Evolutionary conservation across 2,888 invertebrate species (phyloP).

Genomic region (Nomada fucata): DNA sequence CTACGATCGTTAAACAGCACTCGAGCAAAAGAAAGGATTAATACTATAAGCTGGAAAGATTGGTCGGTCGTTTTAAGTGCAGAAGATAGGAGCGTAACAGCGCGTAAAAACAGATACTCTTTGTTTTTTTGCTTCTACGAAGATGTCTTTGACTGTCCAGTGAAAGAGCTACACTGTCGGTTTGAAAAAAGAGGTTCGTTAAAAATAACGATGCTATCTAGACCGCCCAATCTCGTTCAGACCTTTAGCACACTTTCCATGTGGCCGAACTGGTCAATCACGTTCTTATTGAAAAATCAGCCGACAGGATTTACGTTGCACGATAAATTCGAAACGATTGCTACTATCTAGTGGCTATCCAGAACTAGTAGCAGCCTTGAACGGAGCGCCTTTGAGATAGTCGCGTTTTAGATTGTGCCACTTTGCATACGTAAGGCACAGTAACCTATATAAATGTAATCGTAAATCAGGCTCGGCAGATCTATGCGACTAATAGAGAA

Average conservation of each 20-base stretch:
- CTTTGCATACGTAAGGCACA: conserved; percentile 26
- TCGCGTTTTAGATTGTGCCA: conserved; percentile 15
- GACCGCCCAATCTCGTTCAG: conserved; percentile 12
- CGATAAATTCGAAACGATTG: conserved; percentile 6
- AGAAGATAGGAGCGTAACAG: not conserved
- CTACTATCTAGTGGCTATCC: too few relatives aligned
- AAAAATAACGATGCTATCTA: conserved; percentile 44
- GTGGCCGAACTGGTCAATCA: conserved; percentile 27
- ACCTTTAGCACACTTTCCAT: conserved; percentile 47
- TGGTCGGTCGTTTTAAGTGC: not conserved
- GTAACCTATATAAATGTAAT: not conserved
- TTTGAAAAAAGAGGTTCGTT: not conserved
- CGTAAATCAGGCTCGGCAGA: conserved; percentile 19
- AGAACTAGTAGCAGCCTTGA: conserved; percentile 15
- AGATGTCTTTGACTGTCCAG: not conserved
- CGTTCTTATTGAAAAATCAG: conserved; percentile 33
- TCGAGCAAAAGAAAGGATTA: not conserved
- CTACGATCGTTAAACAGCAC: not conserved
- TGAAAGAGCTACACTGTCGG: conserved; percentile 1
- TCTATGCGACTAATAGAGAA: too few relatives aligned
- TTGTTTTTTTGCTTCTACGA: not conserved
- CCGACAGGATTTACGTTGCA: conserved; percentile 20
- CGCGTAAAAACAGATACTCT: not conserved
- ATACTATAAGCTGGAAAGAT: not conserved
- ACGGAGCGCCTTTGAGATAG: conserved; percentile 12